These are phyloP conservation scores for Seriola quinqueradiata DNA, from an alignment of 2,113 vertebrate species.

Conservation along the genomic window DNA sequence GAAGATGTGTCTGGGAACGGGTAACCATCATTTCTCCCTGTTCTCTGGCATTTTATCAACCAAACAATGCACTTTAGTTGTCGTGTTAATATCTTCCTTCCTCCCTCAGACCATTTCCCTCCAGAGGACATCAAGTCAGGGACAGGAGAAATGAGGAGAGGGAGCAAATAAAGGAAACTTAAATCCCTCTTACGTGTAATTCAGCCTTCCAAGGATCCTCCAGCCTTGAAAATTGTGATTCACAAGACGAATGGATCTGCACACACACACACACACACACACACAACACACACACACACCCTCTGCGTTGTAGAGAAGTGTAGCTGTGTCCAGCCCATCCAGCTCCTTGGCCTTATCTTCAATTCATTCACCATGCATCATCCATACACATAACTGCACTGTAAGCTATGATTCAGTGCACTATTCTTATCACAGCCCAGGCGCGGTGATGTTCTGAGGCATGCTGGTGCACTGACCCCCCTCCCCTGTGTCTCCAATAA, in stretches of 20 bases:
- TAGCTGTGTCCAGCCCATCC: constrained; percentile 53
- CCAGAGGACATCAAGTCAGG: neutral
- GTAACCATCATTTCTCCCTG: neutral
- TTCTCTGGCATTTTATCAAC: neutral
- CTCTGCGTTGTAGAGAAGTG: neutral
- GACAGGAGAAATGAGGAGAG: constrained; percentile 19
- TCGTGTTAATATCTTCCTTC: neutral
- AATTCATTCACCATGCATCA: constrained; percentile 71
- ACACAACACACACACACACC: constrained; percentile 3
- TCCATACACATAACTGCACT: constrained; percentile 65
- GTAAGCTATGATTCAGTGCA: constrained; percentile 75
- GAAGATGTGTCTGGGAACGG: neutral
- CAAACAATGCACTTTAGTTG: neutral
- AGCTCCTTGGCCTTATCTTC: constrained; percentile 62
- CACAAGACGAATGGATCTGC: constrained; percentile 11
- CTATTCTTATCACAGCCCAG: constrained; percentile 74
- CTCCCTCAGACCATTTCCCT: neutral
- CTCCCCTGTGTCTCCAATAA: constrained; percentile 68
- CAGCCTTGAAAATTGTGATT: constrained; percentile 44
- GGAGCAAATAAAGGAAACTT: constrained; percentile 17
- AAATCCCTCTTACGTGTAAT: constrained; percentile 31
- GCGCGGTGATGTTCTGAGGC: constrained; percentile 69
- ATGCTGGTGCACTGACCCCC: constrained; percentile 76
- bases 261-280: constrained; percentile 3
- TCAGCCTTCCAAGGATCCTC: constrained; percentile 38